Percentiles rank a stretch among this genome's conserved stretches.
Conservation (phyloP, 2,888 invertebrate species). For the Tanypteryx hageni region DNA sequence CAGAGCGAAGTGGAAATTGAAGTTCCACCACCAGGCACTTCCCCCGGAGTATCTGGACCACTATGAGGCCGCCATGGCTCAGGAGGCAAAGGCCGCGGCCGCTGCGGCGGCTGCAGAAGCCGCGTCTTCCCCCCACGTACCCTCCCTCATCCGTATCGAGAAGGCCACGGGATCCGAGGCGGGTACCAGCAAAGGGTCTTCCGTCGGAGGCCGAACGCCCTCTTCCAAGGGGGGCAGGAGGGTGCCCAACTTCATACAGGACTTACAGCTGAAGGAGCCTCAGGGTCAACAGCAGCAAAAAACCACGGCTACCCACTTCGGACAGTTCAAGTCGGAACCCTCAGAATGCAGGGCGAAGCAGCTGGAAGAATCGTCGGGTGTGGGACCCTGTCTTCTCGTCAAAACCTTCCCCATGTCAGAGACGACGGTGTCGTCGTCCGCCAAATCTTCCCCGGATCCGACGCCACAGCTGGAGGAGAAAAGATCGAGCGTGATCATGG, state of each 20-base stretch:
- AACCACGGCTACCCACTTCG: constrained; percentile 30
- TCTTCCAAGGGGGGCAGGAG: constrained; percentile 81
- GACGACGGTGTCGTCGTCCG: background rate
- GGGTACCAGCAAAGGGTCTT: constrained; percentile 15
- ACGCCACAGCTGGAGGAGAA: constrained; percentile 68
- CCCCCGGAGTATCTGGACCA: constrained; percentile 88
- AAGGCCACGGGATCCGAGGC: constrained; percentile 4
- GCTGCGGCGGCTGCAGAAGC: constrained; percentile 54
- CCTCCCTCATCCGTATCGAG: constrained; percentile 33
- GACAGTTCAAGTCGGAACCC: background rate
- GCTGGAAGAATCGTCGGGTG: background rate
- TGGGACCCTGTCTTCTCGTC: background rate
- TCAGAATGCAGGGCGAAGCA: background rate
- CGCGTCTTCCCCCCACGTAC: background rate
- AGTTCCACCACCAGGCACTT: constrained; percentile 88
- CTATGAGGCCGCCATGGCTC: constrained; percentile 81
- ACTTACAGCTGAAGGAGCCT: constrained; percentile 74
- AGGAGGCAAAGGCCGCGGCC: constrained; percentile 68
- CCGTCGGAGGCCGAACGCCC: constrained; percentile 69
- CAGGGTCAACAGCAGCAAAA: constrained; percentile 63
- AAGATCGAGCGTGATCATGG: constrained; percentile 36
- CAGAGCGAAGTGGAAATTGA: constrained; percentile 84
- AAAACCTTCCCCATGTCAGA: background rate
- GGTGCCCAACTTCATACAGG: constrained; percentile 81
- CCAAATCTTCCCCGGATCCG: constrained; percentile 71